phyloP scores from a whole-genome alignment of 2,797 vertebrate species.

The Chiloscyllium punctatum region DNA sequence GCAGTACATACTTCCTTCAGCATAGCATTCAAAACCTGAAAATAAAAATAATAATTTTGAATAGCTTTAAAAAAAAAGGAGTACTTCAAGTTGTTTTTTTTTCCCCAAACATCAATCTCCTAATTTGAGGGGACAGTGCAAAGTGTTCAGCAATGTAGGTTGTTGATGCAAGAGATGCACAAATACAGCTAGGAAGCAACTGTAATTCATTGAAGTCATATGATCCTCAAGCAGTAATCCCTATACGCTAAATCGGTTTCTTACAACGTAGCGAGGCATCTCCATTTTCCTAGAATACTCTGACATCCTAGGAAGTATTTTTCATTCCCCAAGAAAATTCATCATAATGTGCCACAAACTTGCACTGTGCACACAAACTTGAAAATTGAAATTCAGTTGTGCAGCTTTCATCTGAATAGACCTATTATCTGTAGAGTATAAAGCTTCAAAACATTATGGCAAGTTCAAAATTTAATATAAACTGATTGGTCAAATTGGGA shows the following conservation, averaged over 20 bases:
- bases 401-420: not conserved
- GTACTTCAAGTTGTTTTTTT: not conserved
- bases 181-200: not conserved
- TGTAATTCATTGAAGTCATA: not conserved
- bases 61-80: not conserved
- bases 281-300: not conserved
- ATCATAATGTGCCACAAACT: not conserved
- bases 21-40: slow-evolving; percentile 94
- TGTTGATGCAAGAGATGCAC: not conserved
- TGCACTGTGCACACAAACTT: not conserved
- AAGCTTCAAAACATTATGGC: not conserved
- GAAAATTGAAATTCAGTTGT: not conserved
- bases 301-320: not conserved
- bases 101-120: too few relatives aligned
- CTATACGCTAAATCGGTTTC: not conserved
- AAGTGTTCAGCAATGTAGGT: not conserved
- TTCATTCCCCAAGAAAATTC: not conserved
- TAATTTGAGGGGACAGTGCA: too few relatives aligned
- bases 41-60: slow-evolving; percentile 31
- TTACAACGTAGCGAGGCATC: not conserved
- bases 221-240: not conserved
- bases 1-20: slow-evolving; percentile 95
- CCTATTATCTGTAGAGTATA: not conserved
- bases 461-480: not conserved
- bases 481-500: not conserved